Evolutionary conservation across 2,888 invertebrate genomes (phyloP).

Genomic region (Mesochorus sp.): DNA sequence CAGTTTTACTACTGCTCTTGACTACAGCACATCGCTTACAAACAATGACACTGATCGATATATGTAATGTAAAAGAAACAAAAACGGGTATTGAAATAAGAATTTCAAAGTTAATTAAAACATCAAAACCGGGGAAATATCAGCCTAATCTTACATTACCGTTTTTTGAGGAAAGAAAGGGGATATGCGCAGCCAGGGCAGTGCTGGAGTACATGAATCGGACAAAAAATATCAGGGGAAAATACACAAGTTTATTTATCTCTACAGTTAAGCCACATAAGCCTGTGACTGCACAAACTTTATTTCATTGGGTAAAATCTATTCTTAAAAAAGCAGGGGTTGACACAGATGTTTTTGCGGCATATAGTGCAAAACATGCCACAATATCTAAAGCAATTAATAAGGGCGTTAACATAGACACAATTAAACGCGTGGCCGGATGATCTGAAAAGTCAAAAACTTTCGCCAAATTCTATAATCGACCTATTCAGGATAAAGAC

Average conservation of each 20-base stretch:
- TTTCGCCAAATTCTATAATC: conserved; percentile 9
- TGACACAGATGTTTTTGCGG: background rate
- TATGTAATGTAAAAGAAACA: conserved; percentile 2
- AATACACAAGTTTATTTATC: background rate
- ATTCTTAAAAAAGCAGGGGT: background rate
- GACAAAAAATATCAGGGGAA: conserved; percentile 5
- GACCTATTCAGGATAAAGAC: conserved; percentile 2
- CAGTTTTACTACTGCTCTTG: background rate
- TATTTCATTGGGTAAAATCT: background rate
- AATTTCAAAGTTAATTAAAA: conserved; percentile 31
- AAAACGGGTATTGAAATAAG: background rate
- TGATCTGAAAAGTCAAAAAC: conserved; percentile 3
- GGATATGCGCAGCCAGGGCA: conserved; percentile 13
- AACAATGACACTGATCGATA: background rate
- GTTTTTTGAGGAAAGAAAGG: conserved; percentile 2
- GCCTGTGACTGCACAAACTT: conserved; percentile 4
- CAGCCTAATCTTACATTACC: conserved; percentile 12
- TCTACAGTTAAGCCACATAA: background rate
- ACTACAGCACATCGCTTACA: conserved; percentile 4
- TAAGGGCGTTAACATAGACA: background rate
- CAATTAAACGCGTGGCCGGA: background rate
- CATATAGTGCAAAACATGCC: background rate
- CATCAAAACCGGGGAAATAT: conserved; percentile 16
- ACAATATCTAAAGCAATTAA: background rate
- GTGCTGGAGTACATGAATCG: conserved; percentile 15